Percentiles rank a stretch among this genome's conserved stretches.
These are phyloP conservation scores for Sarotherodon lohbergeri DNA, from an alignment of 2,113 vertebrate genomes.

Conservation along the genomic window DNA sequence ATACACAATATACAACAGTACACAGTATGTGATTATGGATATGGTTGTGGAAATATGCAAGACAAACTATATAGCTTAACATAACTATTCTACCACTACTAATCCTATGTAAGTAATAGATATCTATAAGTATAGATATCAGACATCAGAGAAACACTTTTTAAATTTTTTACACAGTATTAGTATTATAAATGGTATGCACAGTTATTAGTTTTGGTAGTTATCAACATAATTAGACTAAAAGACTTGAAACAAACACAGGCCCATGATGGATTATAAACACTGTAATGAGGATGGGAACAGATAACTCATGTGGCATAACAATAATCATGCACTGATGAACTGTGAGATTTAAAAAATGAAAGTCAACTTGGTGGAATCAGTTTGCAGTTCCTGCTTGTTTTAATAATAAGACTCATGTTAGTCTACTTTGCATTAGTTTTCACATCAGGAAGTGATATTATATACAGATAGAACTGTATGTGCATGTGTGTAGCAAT, in stretches of 20 bases:
- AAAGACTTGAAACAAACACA: not conserved
- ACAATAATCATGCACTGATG: not conserved
- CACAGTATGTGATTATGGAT: not conserved
- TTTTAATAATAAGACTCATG: not conserved
- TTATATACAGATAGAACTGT: not conserved
- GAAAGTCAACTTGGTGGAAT: not conserved
- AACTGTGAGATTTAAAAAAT: not conserved
- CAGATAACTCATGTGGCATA: not conserved
- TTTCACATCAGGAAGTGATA: not conserved
- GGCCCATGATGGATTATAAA: not conserved
- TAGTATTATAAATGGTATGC: not conserved
- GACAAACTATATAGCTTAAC: not conserved
- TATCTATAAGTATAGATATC: not conserved
- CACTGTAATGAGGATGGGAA: not conserved
- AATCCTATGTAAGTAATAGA: not conserved
- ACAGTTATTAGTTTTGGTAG: not conserved
- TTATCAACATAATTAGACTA: not conserved
- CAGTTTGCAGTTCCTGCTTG: not conserved
- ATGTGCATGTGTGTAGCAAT: not conserved
- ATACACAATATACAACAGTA: rapidly evolving
- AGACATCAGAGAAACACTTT: not conserved
- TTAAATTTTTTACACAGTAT: not conserved
- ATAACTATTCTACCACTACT: not conserved
- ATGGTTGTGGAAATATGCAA: not conserved
- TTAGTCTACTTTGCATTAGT: not conserved